Conservation (phyloP, 2,888 invertebrate species). For the Bedellia somnulentella region DNA sequence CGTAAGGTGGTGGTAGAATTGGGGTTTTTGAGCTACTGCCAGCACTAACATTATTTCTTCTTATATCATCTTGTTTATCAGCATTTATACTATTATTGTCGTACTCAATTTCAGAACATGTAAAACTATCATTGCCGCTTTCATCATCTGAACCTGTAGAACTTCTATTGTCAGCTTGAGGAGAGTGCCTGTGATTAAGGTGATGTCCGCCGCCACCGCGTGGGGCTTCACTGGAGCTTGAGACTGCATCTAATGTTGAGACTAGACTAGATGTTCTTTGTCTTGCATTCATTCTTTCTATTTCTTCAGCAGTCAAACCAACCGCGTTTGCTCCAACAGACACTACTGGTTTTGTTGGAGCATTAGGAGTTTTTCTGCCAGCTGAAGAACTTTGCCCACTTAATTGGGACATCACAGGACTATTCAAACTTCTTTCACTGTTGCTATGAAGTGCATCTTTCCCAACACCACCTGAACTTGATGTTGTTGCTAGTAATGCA, state of each 20-base stretch:
- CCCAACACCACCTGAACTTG: conserved; percentile 84
- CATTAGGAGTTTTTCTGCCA: conserved; percentile 72
- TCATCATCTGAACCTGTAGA: conserved; percentile 85
- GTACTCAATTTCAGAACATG: conserved; percentile 97
- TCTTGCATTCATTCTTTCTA: conserved; percentile 84
- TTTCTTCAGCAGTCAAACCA: conserved; percentile 91
- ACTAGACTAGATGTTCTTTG: conserved; percentile 89
- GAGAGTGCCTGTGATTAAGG: conserved; percentile 72
- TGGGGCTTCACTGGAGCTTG: conserved; percentile 83
- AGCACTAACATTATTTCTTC: conserved; percentile 58
- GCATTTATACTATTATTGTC: conserved; percentile 86
- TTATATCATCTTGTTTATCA: conserved; percentile 70
- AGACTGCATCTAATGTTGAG: conserved; percentile 91
- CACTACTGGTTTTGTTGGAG: conserved; percentile 67
- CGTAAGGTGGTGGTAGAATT: conserved; percentile 77
- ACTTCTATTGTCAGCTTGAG: conserved; percentile 73
- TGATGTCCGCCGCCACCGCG: conserved; percentile 68
- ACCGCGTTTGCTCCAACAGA: conserved; percentile 70
- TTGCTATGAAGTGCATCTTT: conserved; percentile 89
- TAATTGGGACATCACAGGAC: conserved; percentile 89
- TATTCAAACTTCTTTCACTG: conserved; percentile 88
- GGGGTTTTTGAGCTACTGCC: conserved; percentile 63
- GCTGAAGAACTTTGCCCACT: conserved; percentile 85
- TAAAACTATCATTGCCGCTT: conserved; percentile 95
- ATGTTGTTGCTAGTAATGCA: conserved; percentile 85